phyloP scores from a whole-genome alignment of 2,888 invertebrate species.

The Rhogogaster chlorosoma region DNA sequence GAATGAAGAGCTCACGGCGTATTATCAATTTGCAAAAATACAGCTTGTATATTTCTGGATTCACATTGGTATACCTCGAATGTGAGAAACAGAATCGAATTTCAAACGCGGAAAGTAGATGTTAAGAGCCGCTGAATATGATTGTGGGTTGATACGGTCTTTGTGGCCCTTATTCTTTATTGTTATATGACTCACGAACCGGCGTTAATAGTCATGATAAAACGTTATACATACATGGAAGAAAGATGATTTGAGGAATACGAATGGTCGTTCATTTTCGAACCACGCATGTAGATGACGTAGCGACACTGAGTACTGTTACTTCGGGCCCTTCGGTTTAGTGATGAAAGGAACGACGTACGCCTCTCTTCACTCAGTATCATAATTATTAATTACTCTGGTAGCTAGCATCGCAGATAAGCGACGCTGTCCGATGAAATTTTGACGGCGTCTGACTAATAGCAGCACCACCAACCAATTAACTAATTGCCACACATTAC shows the following conservation, averaged over 20 bases:
- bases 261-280: not conserved
- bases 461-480: not conserved
- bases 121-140: not conserved
- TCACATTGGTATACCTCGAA: not conserved
- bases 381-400: constrained; percentile 14
- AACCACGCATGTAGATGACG: not conserved
- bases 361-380: not conserved
- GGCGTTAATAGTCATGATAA: constrained; percentile 3
- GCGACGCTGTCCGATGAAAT: not conserved
- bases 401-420: not conserved
- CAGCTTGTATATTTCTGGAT: not conserved
- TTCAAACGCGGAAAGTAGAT: not conserved
- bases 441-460: constrained; percentile 8
- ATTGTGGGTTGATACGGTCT: not conserved
- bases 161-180: constrained; percentile 16
- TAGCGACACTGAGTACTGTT: not conserved
- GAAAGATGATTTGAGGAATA: not conserved
- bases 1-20: not conserved
- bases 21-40: not conserved
- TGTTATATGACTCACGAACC: constrained; percentile 34
- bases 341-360: not conserved
- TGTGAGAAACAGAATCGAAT: not conserved
- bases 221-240: constrained; percentile 1
- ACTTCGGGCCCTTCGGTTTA: not conserved
- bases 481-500: constrained; percentile 45